Percentiles rank a stretch among this genome's conserved stretches.
phyloP scores from a whole-genome alignment of 2,888 invertebrate genomes.

The Plusia festucae region DNA sequence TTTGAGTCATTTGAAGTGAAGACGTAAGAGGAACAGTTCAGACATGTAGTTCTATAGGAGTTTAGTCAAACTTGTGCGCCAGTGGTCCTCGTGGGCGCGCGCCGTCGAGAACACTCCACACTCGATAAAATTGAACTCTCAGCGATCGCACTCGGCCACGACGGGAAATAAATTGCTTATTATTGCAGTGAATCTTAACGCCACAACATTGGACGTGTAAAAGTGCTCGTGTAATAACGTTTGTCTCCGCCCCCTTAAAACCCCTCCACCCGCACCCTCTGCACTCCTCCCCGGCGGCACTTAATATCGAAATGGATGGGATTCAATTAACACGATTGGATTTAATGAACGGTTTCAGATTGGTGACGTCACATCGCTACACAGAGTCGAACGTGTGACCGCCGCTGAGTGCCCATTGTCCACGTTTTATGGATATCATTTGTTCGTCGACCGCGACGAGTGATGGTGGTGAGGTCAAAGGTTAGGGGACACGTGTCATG shows the following conservation, averaged over 20 bases:
- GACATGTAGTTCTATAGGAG: background rate
- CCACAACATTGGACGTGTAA: constrained; percentile 22
- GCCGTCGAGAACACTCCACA: constrained; percentile 18
- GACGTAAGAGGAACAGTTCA: no score
- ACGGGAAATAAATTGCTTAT: constrained; percentile 54
- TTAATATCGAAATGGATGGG: constrained; percentile 63
- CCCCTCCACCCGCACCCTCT: background rate
- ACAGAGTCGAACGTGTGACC: constrained; percentile 12
- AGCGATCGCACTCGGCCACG: constrained; percentile 24
- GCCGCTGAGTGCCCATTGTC: background rate
- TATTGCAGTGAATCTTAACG: constrained; percentile 45
- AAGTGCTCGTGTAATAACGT: constrained; percentile 25
- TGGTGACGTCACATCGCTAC: constrained; percentile 12
- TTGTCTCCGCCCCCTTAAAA: constrained; percentile 6
- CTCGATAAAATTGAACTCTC: constrained; percentile 25
- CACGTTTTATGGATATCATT: constrained; percentile 6
- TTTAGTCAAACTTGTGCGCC: background rate
- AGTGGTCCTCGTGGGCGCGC: background rate
- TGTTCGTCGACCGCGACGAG: background rate
- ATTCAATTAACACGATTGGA: constrained; percentile 67
- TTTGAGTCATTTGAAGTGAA: no score
- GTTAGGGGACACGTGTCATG: background rate
- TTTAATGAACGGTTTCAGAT: constrained; percentile 29
- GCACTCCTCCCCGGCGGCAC: constrained; percentile 36
- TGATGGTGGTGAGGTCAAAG: background rate